A percentile compares a stretch with the other conserved stretches of the same genome.
Evolutionary conservation across 2,888 invertebrate genomes (phyloP).

Genomic region (Adelphocoris suturalis): DNA sequence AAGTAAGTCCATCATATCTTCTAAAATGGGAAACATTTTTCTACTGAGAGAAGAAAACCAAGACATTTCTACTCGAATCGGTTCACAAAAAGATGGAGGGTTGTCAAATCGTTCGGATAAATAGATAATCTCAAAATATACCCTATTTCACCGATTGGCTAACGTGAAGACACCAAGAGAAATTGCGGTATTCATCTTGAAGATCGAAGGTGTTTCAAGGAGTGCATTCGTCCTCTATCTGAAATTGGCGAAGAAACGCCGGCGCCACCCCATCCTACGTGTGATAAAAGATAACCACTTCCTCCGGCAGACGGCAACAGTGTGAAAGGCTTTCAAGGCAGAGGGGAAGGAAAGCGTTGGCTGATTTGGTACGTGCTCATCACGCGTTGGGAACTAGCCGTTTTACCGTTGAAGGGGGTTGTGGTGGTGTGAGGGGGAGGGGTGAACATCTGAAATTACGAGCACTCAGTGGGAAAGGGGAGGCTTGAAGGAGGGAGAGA

Average conservation of each 20-base stretch:
- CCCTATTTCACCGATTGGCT: background rate
- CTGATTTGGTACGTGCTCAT: background rate
- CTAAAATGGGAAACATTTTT: no score
- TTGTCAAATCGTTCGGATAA: no score
- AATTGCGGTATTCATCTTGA: background rate
- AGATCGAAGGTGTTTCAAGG: background rate
- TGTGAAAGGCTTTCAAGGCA: background rate
- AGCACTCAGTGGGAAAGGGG: background rate
- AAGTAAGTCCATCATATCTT: no score
- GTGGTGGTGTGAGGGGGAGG: no score
- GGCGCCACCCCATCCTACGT: background rate
- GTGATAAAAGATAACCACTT: constrained; percentile 19
- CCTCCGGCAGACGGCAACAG: background rate
- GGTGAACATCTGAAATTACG: background rate
- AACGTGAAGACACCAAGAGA: background rate
- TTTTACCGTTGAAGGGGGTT: background rate
- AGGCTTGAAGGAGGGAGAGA: background rate
- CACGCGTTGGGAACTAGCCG: background rate
- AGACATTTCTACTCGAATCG: no score
- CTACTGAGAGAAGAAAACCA: no score
- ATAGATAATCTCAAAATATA: background rate
- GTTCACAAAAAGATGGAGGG: no score
- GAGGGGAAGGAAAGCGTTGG: background rate
- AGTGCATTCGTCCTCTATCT: background rate
- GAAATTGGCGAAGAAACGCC: background rate